Conservation (phyloP, 2,113 vertebrate genomes). For the Bombycilla garrulus region DNA sequence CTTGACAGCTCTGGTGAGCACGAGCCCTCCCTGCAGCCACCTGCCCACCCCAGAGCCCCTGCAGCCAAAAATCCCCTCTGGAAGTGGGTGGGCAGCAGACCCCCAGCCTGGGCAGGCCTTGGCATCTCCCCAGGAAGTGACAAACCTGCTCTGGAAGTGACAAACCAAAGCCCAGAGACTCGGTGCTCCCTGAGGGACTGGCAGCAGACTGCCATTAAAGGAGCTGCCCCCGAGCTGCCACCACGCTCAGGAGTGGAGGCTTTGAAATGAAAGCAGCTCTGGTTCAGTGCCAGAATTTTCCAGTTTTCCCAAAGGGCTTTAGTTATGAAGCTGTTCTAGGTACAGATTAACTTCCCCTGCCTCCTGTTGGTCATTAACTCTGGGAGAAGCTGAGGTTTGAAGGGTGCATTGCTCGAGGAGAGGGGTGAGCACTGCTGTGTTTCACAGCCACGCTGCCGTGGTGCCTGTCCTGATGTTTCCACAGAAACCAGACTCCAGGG, state of each 20-base stretch:
- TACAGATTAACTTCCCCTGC: not conserved
- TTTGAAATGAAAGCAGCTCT: not conserved
- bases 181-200: not conserved
- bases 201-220: not conserved
- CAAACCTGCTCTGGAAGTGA: not conserved
- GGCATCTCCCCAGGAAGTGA: not conserved
- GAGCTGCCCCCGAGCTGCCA: not conserved
- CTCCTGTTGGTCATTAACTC: not conserved
- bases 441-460: rapidly evolving
- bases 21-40: not conserved
- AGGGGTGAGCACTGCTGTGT: rapidly evolving
- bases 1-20: not conserved
- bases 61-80: not conserved
- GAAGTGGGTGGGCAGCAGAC: not conserved
- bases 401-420: not conserved
- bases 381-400: not conserved
- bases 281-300: not conserved
- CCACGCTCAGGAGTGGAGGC: not conserved
- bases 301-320: not conserved
- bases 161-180: not conserved
- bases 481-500: not conserved
- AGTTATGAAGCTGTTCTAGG: not conserved
- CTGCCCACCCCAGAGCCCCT: not conserved
- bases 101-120: not conserved
- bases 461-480: not conserved